phyloP scores from a whole-genome alignment of 2,888 invertebrate species.

The Prenolepis imparis region DNA sequence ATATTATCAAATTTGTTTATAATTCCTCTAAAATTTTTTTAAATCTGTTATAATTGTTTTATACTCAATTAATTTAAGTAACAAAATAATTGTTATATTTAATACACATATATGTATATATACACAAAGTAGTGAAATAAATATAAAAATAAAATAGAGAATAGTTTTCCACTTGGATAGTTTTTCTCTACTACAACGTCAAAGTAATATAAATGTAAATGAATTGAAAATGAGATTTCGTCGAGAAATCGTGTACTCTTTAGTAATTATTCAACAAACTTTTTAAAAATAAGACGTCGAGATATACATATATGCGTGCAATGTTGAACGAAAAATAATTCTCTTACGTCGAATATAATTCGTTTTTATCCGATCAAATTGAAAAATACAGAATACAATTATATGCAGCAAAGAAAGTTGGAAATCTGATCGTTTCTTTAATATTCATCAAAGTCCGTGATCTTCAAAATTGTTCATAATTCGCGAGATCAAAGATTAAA shows the following conservation, averaged over 20 bases:
- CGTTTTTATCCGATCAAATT: constrained; percentile 24
- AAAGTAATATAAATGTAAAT: background rate
- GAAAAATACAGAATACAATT: constrained; percentile 47
- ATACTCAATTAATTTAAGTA: background rate
- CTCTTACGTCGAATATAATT: constrained; percentile 31
- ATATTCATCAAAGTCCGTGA: constrained; percentile 8
- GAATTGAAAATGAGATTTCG: background rate
- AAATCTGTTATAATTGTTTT: background rate
- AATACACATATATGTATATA: background rate
- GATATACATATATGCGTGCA: background rate
- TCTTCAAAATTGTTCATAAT: constrained; percentile 2
- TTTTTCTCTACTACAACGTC: background rate
- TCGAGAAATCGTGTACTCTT: background rate
- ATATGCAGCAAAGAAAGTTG: constrained; percentile 31
- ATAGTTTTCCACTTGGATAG: background rate
- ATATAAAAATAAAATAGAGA: background rate
- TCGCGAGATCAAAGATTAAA: constrained; percentile 11
- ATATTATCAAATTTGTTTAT: background rate
- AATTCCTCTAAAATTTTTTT: too few relatives aligned
- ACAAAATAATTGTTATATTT: background rate
- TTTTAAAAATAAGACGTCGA: constrained; percentile 20
- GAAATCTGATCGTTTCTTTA: constrained; percentile 28
- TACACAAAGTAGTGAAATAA: background rate
- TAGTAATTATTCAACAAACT: constrained; percentile 16
- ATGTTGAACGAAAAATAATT: constrained; percentile 45